Base-by-base conservation (phyloP, 2,888 invertebrate genomes). In the Noctua janthina region DNA sequence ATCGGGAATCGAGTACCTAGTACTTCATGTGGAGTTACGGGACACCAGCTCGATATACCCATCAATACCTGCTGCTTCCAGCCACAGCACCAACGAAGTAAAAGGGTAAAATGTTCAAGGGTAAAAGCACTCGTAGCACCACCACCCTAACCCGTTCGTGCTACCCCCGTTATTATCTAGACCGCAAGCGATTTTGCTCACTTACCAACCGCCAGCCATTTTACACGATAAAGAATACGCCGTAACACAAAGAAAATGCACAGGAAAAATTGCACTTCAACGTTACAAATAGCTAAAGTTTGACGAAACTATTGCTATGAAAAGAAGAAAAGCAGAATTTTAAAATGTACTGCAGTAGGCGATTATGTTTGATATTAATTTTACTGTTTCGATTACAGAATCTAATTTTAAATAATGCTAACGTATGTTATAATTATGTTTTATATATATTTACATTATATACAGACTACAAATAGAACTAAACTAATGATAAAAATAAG, bases 151-250 rank as follows among this genome's bases (percentile, higher is more conserved):
- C 23, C 23, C 17, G 59, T 83, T 88, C 88, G 88, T 89, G 89
- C 76, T 82, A 80, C 77, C 73, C 62, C 78, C 11, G 75, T 81
- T 78, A 89, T 89, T 87, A 89, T 86, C 80, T 72, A 86, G 70
- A 87, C 87, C 83, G 83, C 87, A 78, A 85, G 82, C 82, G 77
- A 80, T 85, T 78, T 78, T 75, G 82, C 84, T 80, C 81, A 86
- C 81, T 86, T 84, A 84, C 51, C 46, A 56, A 81, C 78, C 78
- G 51, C 35, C 49, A 84, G 54, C 83, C 76, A 83, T 88, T 88
- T 85, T 83, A 83, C 87, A 78, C 87, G 81, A 77, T 80, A 88
- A 78, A 83, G 70, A 78, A 86, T 74, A 69, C 46, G 23, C 67
- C 11, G 10, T 29, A 76, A 78, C n/a, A 81, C 72, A 68, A 49